These are phyloP conservation scores for Scaeva pyrastri DNA, from an alignment of 2,888 invertebrate genomes.

Conservation along the genomic window DNA sequence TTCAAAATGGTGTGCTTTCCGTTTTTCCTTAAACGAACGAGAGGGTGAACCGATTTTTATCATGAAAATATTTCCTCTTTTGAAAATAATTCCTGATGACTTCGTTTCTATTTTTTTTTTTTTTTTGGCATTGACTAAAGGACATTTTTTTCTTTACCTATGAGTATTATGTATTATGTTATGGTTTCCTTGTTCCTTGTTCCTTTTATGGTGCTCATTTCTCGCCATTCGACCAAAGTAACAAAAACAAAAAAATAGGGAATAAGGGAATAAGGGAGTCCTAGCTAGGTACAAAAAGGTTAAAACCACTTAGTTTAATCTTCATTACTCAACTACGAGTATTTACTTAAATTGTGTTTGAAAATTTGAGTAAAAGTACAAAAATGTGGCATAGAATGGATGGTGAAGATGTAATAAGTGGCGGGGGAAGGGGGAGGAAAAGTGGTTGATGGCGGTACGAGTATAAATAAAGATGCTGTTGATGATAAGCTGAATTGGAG, in stretches of 20 bases:
- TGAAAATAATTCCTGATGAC: slow-evolving; percentile 59
- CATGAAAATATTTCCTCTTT: slow-evolving; percentile 43
- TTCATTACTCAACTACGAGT: slow-evolving; percentile 67
- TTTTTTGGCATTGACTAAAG: slow-evolving; percentile 23
- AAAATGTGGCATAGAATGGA: neutral
- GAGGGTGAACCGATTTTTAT: slow-evolving; percentile 52
- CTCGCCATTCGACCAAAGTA: slow-evolving; percentile 36
- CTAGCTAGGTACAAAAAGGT: slow-evolving; percentile 45
- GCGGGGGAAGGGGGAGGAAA: neutral
- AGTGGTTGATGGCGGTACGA: slow-evolving; percentile 8
- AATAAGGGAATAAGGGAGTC: neutral
- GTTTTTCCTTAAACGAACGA: neutral
- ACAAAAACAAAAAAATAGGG: too few relatives aligned
- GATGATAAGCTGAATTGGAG: slow-evolving; percentile 61
- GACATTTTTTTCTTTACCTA: slow-evolving; percentile 25
- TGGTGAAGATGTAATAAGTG: too few relatives aligned
- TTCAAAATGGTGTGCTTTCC: slow-evolving; percentile 43
- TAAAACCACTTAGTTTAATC: slow-evolving; percentile 64
- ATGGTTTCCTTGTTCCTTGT: slow-evolving; percentile 41
- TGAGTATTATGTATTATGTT: neutral
- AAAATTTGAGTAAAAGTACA: slow-evolving; percentile 1
- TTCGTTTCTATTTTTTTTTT: slow-evolving; percentile 43
- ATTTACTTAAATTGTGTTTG: slow-evolving; percentile 61
- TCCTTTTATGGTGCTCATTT: slow-evolving; percentile 43
- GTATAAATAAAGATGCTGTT: slow-evolving; percentile 34